Base-by-base conservation (phyloP, 2,113 vertebrate genomes). In the Cryptoleucopteryx plumbea region DNA sequence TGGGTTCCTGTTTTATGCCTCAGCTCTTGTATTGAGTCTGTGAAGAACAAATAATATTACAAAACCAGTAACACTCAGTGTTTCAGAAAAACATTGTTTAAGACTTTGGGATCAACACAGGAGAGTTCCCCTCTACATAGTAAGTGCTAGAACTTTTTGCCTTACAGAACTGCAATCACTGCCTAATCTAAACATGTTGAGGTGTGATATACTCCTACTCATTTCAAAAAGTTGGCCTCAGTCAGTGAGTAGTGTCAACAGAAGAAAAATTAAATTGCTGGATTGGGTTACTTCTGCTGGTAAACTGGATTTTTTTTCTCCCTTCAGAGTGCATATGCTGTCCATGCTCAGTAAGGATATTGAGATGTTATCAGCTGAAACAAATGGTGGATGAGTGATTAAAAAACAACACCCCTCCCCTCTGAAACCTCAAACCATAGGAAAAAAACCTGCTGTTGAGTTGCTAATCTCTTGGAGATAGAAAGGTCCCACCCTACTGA, bases 401-500 rank as follows among this genome's bases (percentile, higher is more conserved):
- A 59, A 94, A 86, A 92, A 58, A n/a, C 48, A 12, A 50, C 52
- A 43, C 36, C 21, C 47, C 63, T 93, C 66, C 77, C 36, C 82
- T 65, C 80, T 93, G 84, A 93, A 96, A 75, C 91, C 78, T 94
- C 91, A 89, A 87, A 52, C 84, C 48, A 27, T n/a, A 94, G 77
- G 78, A 71, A 83, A 96, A 96, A 97, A 67, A 0, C 13, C 15
- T 80, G 50, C 65, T 86, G 73, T 72, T 79, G 91, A 94, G 47
- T 61, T 91, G 87, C 81, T 96, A 89, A 96, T 96, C 86, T 87
- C 73, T 42, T 89, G 86, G 59, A 95, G 95, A 58, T 87, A 81
- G 62, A 88, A 71, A 71, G 34, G 78, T 89, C 93, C 94, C 97
- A 96, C 96, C 97, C 94, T 91, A 74, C 66, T 88, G 79, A 90